Evolutionary conservation across 2,797 vertebrate genomes (phyloP), one percentile per base, ranked within the genome.

Genomic region (Mico argentatus): DNA sequence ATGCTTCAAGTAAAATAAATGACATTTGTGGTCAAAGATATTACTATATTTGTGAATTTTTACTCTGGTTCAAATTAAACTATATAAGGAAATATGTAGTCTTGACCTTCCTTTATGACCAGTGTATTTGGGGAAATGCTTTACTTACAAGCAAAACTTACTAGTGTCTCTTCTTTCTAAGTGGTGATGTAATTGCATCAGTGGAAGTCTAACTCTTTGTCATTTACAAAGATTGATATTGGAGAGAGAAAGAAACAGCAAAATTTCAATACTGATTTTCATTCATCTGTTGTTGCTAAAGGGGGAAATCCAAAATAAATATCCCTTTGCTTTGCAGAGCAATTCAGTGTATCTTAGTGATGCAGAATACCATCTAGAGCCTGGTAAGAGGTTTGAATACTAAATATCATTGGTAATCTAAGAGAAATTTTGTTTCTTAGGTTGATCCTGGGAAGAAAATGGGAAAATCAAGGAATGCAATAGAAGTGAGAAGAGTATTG

Each of bases 61-160:
- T 87, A 84, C 61, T 77, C 7, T 4, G 92, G 27, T 86, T 86
- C 82, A 94, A 93, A 59, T 86, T 57, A 94, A 96, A 89, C 15
- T 46, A 75, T n/a, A 57, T 15, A 95, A 91, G 50, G 39, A 83
- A 88, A 83, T 82, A 82, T 36, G n/a, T 83, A 76, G 44, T 85
- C n/a, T 70, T 91, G 46, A 24, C 57, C 12, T 93, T 88, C 70
- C 22, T 67, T 94, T 80, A 94, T 80, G 91, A 85, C 2, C 30
- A 88, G 2, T 67, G 24, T 84, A 90, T 90, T 30, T 81, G 64
- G 81, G 73, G 19, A 94, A 85, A 64, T 95, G 50, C n/a, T 90
- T 95, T 87, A 84, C 83, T 94, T 67, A 95, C 14, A 81, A 95
- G 61, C 20, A 94, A 80, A 94, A 84, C 3, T 93, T 91, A 85